Conservation (phyloP, 2,888 invertebrate species). For the Neria commutata region DNA sequence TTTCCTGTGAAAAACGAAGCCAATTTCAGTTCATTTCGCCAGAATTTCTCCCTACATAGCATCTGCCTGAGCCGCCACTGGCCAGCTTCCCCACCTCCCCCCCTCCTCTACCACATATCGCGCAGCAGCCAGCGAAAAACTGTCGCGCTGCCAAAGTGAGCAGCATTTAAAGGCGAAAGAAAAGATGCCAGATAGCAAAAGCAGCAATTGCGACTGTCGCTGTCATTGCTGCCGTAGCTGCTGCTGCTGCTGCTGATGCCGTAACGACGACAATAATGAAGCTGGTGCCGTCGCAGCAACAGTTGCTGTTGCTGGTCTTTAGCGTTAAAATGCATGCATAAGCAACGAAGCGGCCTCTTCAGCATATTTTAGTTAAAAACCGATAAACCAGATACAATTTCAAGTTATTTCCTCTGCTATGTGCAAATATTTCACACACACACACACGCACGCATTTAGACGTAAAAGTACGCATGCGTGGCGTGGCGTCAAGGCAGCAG, state of each 20-base stretch:
- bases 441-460: too few relatives aligned
- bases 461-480: too few relatives aligned
- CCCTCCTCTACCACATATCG: background rate
- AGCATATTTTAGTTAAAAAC: slow-evolving; percentile 17
- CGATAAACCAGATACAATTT: slow-evolving; percentile 47
- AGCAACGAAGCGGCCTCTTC: slow-evolving; percentile 3
- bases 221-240: too few relatives aligned
- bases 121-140: too few relatives aligned
- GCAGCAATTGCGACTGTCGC: too few relatives aligned
- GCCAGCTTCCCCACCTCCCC: background rate
- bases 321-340: background rate
- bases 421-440: too few relatives aligned
- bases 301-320: slow-evolving; percentile 1
- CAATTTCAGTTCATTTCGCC: background rate
- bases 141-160: slow-evolving; percentile 17
- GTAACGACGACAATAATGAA: background rate
- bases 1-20: too few relatives aligned
- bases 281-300: too few relatives aligned
- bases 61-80: slow-evolving; percentile 2
- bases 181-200: slow-evolving; percentile 21
- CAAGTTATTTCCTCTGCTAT: slow-evolving; percentile 51
- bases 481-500: slow-evolving; percentile 27
- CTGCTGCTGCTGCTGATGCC: too few relatives aligned
- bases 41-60: too few relatives aligned
- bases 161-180: slow-evolving; percentile 20